Evolutionary conservation across 2,797 vertebrate species (phyloP).

Genomic region (Sitta carolinensis): DNA sequence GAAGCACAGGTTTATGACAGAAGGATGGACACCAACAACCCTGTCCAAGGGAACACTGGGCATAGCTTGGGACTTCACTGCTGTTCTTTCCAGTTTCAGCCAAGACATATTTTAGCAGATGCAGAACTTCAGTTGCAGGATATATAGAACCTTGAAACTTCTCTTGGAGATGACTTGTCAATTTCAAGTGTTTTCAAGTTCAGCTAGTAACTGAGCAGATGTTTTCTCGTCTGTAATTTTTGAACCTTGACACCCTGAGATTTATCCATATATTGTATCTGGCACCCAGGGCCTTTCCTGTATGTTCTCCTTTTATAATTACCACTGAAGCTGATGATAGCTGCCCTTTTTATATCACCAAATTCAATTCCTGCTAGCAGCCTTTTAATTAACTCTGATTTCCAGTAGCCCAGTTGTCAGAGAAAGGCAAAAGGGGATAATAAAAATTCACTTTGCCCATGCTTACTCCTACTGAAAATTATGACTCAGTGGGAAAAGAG

Average conservation of each 20-base stretch:
- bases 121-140: not conserved
- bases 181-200: not conserved
- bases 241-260: not conserved
- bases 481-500: constrained; percentile 50
- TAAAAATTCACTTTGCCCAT: constrained; percentile 26
- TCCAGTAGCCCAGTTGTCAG: not conserved
- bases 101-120: not conserved
- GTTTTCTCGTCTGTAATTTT: not conserved
- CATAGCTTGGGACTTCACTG: not conserved
- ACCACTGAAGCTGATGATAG: not conserved
- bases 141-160: not conserved
- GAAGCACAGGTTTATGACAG: not conserved
- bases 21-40: not conserved
- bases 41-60: not conserved
- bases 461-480: constrained; percentile 43
- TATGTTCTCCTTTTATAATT: not conserved
- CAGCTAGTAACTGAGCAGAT: not conserved
- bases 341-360: not conserved
- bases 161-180: not conserved
- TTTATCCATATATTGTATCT: not conserved
- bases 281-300: not conserved
- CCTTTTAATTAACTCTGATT: constrained; percentile 20
- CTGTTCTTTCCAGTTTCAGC: not conserved
- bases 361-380: not conserved
- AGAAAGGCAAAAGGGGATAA: not conserved